Evolutionary conservation across 37 sponge, comb jelly and placozoan genomes (phyloP), one percentile per base, ranked within the genome.

Genomic region (Agelas oroides): DNA sequence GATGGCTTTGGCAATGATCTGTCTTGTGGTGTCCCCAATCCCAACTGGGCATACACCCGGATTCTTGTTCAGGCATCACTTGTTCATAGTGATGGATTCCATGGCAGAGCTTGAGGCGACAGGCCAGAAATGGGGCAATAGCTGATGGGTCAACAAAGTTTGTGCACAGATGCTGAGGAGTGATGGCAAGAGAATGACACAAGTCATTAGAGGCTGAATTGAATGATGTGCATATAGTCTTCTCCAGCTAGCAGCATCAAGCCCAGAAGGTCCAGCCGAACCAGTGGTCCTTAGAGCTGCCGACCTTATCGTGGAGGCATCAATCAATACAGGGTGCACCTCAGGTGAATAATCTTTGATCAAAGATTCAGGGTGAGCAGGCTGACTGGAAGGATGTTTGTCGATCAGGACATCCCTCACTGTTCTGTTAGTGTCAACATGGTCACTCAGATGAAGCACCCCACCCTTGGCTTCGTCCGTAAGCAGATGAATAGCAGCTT

Each of bases 221-320:
- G 67, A 65, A 65, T 28, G 67, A 65, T n/a, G 24, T n/a, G 67
- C 67, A 65, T 18, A 56, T 56, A 56, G n/a, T n/a, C n/a, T n/a
- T n/a, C n/a, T n/a, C n/a, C n/a, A n/a, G n/a, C n/a, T n/a, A n/a
- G n/a, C n/a, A n/a, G n/a, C n/a, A n/a, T n/a, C n/a, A n/a, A n/a
- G n/a, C n/a, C n/a, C n/a, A n/a, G n/a, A n/a, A n/a, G n/a, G n/a
- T n/a, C n/a, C n/a, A n/a, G n/a, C n/a, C n/a, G n/a, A n/a, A n/a
- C n/a, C n/a, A n/a, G n/a, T n/a, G n/a, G n/a, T n/a, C n/a, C n/a
- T n/a, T n/a, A n/a, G n/a, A n/a, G n/a, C n/a, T n/a, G n/a, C n/a
- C n/a, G n/a, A n/a, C n/a, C n/a, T n/a, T n/a, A n/a, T n/a, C n/a
- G n/a, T n/a, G n/a, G n/a, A n/a, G n/a, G n/a, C n/a, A n/a, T n/a